Conservation (phyloP, 2,888 invertebrate genomes). For the Eristalis intricaria region DNA sequence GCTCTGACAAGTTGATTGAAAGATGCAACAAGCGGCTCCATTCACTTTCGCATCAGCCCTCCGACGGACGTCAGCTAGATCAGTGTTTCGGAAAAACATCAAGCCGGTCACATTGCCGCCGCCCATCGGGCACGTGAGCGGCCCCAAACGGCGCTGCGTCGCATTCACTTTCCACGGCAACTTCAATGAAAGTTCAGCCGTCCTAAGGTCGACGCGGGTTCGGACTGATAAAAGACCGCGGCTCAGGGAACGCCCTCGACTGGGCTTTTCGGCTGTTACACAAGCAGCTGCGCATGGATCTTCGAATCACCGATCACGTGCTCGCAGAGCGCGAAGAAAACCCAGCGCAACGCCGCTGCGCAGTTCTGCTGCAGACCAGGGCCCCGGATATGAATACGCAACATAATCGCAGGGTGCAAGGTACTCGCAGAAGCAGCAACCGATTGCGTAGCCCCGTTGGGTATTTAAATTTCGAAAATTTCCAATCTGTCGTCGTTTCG, state of each 20-base stretch:
- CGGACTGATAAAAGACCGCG: slow-evolving; percentile 15
- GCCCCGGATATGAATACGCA: slow-evolving; percentile 47
- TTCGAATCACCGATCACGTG: slow-evolving; percentile 25
- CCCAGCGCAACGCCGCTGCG: not conserved
- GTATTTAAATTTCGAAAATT: slow-evolving; percentile 40
- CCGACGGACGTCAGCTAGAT: not conserved
- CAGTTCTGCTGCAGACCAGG: slow-evolving; percentile 3
- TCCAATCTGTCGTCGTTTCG: slow-evolving; percentile 20
- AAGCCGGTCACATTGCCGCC: slow-evolving; percentile 1
- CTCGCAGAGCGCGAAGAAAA: not conserved
- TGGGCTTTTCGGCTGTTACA: slow-evolving; percentile 2
- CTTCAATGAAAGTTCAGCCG: not conserved
- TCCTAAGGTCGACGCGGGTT: not conserved
- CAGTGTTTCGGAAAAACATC: not conserved
- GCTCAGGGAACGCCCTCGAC: slow-evolving; percentile 17
- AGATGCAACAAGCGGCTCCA: not conserved
- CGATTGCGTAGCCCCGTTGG: slow-evolving; percentile 27
- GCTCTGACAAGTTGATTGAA: not conserved
- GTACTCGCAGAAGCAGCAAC: slow-evolving; percentile 20
- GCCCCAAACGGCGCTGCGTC: not conserved
- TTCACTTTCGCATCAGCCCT: not conserved
- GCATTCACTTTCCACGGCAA: not conserved
- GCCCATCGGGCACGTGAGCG: not conserved
- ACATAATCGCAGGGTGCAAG: slow-evolving; percentile 35
- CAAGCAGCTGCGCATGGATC: slow-evolving; percentile 3